phyloP scores from a whole-genome alignment of 2,797 vertebrate genomes.

The Myiotriccus ornatus region DNA sequence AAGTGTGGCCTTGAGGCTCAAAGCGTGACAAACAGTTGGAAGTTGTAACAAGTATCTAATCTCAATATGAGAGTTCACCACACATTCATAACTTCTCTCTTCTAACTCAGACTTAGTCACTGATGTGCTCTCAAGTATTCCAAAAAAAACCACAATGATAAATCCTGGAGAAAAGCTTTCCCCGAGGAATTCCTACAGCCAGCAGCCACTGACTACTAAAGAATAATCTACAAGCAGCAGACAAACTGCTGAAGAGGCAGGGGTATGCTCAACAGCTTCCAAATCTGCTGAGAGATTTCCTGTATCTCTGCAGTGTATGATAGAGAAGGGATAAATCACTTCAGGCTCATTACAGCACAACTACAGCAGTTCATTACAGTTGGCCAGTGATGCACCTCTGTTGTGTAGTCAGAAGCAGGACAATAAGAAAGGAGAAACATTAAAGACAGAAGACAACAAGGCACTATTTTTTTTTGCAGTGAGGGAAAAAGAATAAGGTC shows the following conservation, averaged over 20 bases:
- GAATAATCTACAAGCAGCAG: background rate
- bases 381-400: background rate
- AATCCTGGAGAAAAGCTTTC: background rate
- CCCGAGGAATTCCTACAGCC: background rate
- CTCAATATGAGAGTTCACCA: background rate
- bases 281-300: background rate
- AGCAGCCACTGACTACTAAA: background rate
- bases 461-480: background rate
- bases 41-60: background rate
- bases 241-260: background rate
- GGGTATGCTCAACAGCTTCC: background rate
- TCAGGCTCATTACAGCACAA: background rate
- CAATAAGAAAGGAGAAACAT: background rate
- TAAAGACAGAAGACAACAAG: background rate
- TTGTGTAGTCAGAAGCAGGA: background rate
- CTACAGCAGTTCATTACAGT: background rate
- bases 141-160: background rate
- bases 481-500: background rate
- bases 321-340: background rate
- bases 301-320: background rate
- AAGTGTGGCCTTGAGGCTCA: background rate
- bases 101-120: background rate
- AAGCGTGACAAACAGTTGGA: background rate
- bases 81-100: background rate
- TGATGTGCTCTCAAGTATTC: background rate